Conservation (phyloP, 1,140 invertebrate species). For the Drosophila rhopaloa region DNA sequence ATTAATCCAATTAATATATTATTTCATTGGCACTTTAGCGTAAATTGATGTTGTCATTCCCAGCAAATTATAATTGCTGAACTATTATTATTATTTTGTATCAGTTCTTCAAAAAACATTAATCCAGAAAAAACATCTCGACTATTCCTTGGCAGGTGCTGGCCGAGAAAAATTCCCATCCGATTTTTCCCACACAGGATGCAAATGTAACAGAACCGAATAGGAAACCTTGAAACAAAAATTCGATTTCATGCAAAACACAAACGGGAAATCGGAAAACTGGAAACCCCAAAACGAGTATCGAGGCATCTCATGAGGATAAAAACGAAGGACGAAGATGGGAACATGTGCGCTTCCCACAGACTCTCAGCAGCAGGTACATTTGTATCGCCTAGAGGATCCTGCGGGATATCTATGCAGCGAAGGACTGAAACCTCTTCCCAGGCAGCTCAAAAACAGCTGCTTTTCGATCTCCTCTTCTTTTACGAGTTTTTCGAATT, state of each 20-base stretch:
- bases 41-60: too few relatives aligned
- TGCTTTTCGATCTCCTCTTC: conserved; percentile 23
- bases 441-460: conserved; percentile 48
- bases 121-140: neutral
- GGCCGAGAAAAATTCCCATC: conserved; percentile 12
- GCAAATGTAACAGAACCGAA: conserved; percentile 49
- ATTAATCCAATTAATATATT: too few relatives aligned
- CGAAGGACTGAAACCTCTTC: conserved; percentile 25
- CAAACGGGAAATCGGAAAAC: conserved; percentile 34
- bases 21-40: too few relatives aligned
- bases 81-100: neutral
- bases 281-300: conserved; percentile 16
- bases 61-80: too few relatives aligned
- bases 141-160: conserved; percentile 12
- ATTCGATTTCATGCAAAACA: conserved; percentile 48
- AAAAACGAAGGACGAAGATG: conserved; percentile 18
- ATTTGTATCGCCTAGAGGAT: conserved; percentile 18
- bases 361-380: conserved; percentile 46
- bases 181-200: conserved; percentile 54
- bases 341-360: conserved; percentile 61
- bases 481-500: conserved; percentile 30
- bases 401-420: conserved; percentile 16
- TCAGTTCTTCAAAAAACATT: neutral
- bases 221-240: conserved; percentile 29
- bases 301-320: conserved; percentile 23